Base-by-base conservation (phyloP, 2,888 invertebrate genomes). In the Apamea crenata region DNA sequence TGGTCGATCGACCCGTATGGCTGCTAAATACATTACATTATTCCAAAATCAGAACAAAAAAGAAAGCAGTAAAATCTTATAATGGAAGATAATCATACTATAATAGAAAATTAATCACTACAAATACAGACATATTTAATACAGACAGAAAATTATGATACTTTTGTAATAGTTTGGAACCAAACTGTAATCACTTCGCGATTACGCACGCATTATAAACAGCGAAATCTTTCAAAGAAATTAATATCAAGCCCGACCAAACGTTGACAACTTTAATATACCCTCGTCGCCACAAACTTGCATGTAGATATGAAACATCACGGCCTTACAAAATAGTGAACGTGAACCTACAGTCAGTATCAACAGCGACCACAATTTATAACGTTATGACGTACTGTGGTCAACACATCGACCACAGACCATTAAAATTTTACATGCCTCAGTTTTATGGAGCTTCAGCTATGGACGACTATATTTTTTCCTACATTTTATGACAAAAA, bases 301-400 rank as follows among this genome's bases (percentile, higher is more conserved):
- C 72, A 76, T 73, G 82, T 63, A 78, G 59, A 74, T 81, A 79
- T 65, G 59, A 82, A 79, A 68, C 81, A 84, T 81, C 63, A 77
- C 50, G 21, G 68, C 61, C 63, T 61, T 66, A 80, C 80, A 80
- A 80, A 74, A 83, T 81, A 78, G 40, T 79, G 59, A 59, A 65
- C 78, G 72, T 74, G 66, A 66, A 87, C 65, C 73, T 77, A 73
- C 81, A 83, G 76, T 78, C 72, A 82, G 73, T 85, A 82, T 81
- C 77, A 80, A 75, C 79, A 16, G 74, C 14, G 63, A 81, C 85
- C 89, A 83, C 87, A 82, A 72, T 89, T 85, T 80, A 80, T 68
- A 76, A 81, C 88, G 78, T 87, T 77, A 87, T 89, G 79, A 80
- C 66, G 53, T 74, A 56, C 67, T 53, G 87, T 80, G 85, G 87